phyloP scores from a whole-genome alignment of 64 coral and sea anemone genomes.

The Montipora sp. region DNA sequence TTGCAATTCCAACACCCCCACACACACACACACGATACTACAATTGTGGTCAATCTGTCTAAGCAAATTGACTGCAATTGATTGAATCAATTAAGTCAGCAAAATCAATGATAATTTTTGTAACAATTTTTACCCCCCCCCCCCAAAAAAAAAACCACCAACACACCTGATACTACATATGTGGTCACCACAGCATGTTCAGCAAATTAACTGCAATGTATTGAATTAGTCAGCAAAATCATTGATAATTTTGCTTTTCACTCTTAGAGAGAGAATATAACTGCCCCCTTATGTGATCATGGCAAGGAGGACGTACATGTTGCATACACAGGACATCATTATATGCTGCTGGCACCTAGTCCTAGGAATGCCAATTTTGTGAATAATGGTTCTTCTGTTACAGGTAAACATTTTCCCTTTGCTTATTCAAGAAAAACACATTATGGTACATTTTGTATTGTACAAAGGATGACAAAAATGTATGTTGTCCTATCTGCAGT shows the following conservation, averaged over 20 bases:
- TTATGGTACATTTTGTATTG: slow-evolving; percentile 19
- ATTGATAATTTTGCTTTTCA: slow-evolving; percentile 16
- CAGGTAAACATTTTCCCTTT: slow-evolving; percentile 1
- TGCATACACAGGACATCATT: slow-evolving; percentile 31
- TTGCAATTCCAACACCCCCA: slow-evolving; percentile 25
- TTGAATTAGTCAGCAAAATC: slow-evolving; percentile 15
- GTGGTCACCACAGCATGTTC: slow-evolving; percentile 10
- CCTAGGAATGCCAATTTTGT: slow-evolving; percentile 21
- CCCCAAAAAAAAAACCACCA: neutral
- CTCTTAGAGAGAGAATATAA: slow-evolving; percentile 33
- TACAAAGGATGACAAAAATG: slow-evolving; percentile 11
- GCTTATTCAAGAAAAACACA: slow-evolving; percentile 8
- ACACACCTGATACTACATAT: slow-evolving; percentile 15
- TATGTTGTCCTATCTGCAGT: slow-evolving; percentile 17
- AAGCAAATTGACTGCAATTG: slow-evolving; percentile 20
- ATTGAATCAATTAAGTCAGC: slow-evolving; percentile 14
- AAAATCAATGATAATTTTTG: slow-evolving; percentile 16
- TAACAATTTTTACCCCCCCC: neutral
- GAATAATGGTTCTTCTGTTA: slow-evolving; percentile 10
- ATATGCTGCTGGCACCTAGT: slow-evolving; percentile 28
- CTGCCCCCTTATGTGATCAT: slow-evolving; percentile 5
- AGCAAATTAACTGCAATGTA: slow-evolving; percentile 12
- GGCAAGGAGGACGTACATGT: slow-evolving; percentile 11
- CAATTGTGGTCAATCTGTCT: slow-evolving; percentile 6
- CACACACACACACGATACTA: slow-evolving; percentile 28